phyloP scores from a whole-genome alignment of 2,797 vertebrate species.

The Typhlichthys eigenmanni region DNA sequence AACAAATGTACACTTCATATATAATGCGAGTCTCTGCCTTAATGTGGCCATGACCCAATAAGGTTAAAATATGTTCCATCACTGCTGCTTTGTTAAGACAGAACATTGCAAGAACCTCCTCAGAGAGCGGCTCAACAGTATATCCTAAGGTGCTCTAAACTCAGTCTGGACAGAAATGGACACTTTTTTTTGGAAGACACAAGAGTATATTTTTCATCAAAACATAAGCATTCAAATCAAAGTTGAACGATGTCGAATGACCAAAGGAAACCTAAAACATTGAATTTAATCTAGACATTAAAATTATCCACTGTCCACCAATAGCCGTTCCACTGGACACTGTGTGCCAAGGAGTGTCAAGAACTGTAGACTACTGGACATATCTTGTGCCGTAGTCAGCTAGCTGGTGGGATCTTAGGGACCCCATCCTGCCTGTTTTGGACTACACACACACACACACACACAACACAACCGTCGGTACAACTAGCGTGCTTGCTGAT shows the following conservation, averaged over 20 bases:
- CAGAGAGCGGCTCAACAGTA: neutral
- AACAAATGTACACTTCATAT: slow-evolving; percentile 75
- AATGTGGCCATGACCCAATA: slow-evolving; percentile 36
- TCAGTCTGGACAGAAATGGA: neutral
- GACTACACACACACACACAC: neutral
- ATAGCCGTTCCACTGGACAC: neutral
- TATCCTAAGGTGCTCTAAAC: neutral
- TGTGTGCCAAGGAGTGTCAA: neutral
- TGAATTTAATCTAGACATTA: neutral
- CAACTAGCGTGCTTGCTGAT: neutral
- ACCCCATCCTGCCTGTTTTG: neutral
- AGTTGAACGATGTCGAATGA: neutral
- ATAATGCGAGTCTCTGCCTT: slow-evolving; percentile 59
- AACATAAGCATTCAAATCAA: slow-evolving; percentile 4
- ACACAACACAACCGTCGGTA: neutral
- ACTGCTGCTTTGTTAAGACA: slow-evolving; percentile 13
- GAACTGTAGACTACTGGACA: neutral
- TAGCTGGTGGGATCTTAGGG: neutral
- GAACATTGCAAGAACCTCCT: neutral
- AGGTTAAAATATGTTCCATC: slow-evolving; percentile 12
- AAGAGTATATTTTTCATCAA: neutral
- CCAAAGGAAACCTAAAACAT: slow-evolving; percentile 6
- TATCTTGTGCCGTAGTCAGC: too few relatives aligned
- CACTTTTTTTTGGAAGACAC: neutral
- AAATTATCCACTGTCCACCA: neutral